These are phyloP conservation scores for Caenorhabditis briggsae DNA, from an alignment of 1,140 invertebrate species.

Conservation along the genomic window DNA sequence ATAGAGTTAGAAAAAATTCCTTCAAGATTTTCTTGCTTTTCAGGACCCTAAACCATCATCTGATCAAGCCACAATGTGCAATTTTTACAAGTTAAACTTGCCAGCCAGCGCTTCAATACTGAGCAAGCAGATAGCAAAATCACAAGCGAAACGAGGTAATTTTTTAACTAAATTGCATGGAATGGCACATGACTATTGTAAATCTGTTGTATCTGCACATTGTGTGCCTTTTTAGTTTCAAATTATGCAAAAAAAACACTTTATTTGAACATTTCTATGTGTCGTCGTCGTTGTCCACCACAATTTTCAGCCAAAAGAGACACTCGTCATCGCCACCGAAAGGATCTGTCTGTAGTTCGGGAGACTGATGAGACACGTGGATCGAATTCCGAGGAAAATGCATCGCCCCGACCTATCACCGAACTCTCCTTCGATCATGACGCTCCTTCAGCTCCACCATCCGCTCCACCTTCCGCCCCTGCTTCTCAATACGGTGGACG, in stretches of 20 bases:
- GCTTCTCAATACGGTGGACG: conserved; percentile 18
- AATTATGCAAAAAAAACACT: too few relatives aligned
- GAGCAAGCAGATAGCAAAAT: conserved; percentile 44
- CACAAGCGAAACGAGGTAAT: conserved; percentile 46
- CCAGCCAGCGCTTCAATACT: conserved; percentile 33
- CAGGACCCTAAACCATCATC: neutral
- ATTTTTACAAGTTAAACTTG: conserved; percentile 16
- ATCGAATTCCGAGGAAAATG: conserved; percentile 15
- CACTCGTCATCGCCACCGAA: neutral
- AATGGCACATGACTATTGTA: neutral
- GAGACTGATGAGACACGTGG: neutral
- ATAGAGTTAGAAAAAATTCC: neutral
- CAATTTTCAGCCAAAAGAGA: conserved; percentile 41
- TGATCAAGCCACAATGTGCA: conserved; percentile 42
- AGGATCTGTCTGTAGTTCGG: neutral
- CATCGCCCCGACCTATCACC: neutral
- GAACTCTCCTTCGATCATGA: neutral
- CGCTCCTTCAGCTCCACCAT: neutral
- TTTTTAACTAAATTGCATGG: conserved; percentile 2
- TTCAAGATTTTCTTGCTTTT: neutral
- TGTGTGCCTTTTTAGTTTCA: neutral
- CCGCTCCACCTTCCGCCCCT: neutral
- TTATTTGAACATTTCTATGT: neutral
- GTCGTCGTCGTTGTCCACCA: neutral
- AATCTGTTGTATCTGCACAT: neutral